Evolutionary conservation across 2,888 invertebrate species (phyloP), one percentile per base, ranked within the genome.

Genomic region (Myopa testacea): DNA sequence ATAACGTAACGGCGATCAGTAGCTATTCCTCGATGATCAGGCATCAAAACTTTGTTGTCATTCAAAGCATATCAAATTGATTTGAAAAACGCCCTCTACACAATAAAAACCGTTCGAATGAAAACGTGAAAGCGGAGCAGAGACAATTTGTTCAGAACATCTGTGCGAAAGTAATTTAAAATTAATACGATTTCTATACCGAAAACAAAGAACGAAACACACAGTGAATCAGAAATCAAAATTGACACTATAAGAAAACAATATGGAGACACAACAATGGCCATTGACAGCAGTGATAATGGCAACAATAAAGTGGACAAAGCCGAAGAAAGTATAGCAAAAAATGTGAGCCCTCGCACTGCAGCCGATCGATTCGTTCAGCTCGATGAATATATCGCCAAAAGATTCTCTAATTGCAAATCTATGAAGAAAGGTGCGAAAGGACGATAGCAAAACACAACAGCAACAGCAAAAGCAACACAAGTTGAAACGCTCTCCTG

Each of bases 51-150:
- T 12, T 52, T 19, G 40, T 38, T 58, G 67, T 26, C 75, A 75
- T 37, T 40, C 69, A 19, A 34, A 62, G 71, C 65, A 19, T 52
- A 65, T 50, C 70, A 45, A 76, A 81, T 82, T 80, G 78, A 79
- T 82, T 79, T 78, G 7, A 60, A 34, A 69, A 71, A 81, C 81
- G 80, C 81, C 81, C 79, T 79, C 80, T 74, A 79, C 75, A 79
- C 79, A 80, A 65, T 65, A 10, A 45, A 45, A 45, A 45, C 6
- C 65, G 12, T 34, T 14, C 34, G 34, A 37, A 6, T 14, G 38
- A 65, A 63, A 26, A 6, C 14, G 38, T 38, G 38, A 65, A 14
- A 34, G 55, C 38, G 50, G 50, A 40, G 34, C 67, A 55, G 55
- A 26, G 38, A 38, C 14, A 62, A 74, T 26, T 19, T 50, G 63